Conservation (phyloP, 2,113 vertebrate species). For the Nothobranchius furzeri region DNA sequence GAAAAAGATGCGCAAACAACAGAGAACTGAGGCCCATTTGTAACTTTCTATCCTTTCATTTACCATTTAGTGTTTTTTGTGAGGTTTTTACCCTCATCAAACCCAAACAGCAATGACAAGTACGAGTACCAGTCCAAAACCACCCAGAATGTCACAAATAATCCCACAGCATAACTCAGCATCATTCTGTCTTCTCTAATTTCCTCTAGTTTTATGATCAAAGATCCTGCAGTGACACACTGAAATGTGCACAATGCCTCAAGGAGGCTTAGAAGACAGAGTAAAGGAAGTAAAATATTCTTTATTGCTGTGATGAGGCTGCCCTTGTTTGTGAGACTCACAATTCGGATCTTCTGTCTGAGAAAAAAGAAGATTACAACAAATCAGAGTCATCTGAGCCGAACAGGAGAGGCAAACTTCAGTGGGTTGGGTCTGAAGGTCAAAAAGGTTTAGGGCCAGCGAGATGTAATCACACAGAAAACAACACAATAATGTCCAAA, state of each 20-base stretch:
- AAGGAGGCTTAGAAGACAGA: neutral
- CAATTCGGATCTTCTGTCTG: neutral
- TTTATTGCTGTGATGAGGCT: neutral
- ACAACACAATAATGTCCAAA: no score
- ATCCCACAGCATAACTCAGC: neutral
- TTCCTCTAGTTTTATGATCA: neutral
- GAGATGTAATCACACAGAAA: no score
- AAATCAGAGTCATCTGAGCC: no score
- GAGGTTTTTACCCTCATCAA: neutral
- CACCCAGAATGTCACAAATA: no score
- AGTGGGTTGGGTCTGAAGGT: no score
- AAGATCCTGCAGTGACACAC: no score
- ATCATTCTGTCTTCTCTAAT: neutral
- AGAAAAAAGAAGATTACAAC: no score
- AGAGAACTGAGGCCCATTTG: neutral
- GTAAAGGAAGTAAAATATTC: neutral
- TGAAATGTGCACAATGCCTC: neutral
- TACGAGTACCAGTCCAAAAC: neutral
- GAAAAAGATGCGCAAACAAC: neutral
- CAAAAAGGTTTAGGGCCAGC: no score
- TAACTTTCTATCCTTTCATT: no score
- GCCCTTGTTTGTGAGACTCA: neutral
- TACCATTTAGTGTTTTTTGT: neutral
- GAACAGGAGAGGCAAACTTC: no score
- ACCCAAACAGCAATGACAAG: neutral